Evolutionary conservation across 30 jellyfish, hydroid and myxozoan species (phyloP).

Genomic region (Cassiopea xamachana): DNA sequence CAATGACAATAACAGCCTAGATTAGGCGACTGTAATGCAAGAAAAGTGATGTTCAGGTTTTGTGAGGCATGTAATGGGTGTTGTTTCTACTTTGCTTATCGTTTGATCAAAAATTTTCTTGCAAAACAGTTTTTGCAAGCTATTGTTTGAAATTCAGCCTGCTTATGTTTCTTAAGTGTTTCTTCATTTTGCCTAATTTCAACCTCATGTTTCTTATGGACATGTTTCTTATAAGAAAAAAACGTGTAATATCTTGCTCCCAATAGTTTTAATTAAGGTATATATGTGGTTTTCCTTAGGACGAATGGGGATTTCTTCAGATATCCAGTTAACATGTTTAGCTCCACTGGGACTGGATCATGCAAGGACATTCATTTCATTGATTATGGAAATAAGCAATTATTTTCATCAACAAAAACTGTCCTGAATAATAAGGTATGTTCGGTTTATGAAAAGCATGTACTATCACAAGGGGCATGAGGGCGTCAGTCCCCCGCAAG

Average conservation of each 20-base stretch:
- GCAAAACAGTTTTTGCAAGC: no score
- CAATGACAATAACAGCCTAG: neutral
- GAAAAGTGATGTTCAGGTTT: neutral
- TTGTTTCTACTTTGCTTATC: no score
- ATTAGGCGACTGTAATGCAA: neutral
- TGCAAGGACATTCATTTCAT: conserved; percentile 89
- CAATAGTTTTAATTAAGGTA: neutral
- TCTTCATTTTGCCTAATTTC: no score
- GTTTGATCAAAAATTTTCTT: no score
- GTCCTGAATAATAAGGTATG: conserved; percentile 87
- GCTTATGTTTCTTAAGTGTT: no score
- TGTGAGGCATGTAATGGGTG: neutral
- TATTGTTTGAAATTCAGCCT: no score
- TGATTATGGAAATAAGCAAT: conserved; percentile 75
- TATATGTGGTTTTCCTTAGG: conserved; percentile 22
- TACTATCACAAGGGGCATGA: no score
- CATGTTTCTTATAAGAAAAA: neutral
- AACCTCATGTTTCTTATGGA: neutral
- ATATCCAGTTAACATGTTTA: conserved; percentile 80
- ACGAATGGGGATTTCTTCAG: conserved; percentile 73
- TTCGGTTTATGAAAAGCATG: neutral
- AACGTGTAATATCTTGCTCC: neutral
- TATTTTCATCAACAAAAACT: conserved; percentile 69
- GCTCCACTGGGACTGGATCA: conserved; percentile 42
- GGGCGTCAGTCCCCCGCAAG: no score